A percentile compares a stretch with the other conserved stretches of the same genome.
These are phyloP conservation scores for Drosophila kurseongensis DNA, from an alignment of 1,140 invertebrate species.

Conservation along the genomic window DNA sequence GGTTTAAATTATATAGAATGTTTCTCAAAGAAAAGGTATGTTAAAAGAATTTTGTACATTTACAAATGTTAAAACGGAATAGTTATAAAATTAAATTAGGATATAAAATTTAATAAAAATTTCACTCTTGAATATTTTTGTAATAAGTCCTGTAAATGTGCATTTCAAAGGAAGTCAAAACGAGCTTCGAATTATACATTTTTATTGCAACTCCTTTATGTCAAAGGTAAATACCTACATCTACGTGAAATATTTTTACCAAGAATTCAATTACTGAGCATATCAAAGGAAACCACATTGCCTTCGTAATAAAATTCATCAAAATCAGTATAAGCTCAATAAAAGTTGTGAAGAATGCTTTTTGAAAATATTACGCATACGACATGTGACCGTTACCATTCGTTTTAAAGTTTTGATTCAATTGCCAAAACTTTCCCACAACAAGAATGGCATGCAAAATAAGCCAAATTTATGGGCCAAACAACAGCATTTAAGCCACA, in stretches of 20 bases:
- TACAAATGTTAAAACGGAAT: not conserved
- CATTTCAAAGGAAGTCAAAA: no score
- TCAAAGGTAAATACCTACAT: no score
- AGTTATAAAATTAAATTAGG: no score
- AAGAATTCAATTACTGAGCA: no score
- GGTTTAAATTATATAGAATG: not conserved
- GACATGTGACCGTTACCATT: constrained; percentile 2
- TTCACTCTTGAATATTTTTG: no score
- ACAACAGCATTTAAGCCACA: constrained; percentile 77
- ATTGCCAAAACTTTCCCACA: constrained; percentile 35
- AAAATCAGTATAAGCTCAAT: not conserved
- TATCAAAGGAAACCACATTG: no score
- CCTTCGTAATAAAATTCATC: constrained; percentile 1
- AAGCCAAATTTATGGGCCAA: constrained; percentile 75
- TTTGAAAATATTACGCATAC: constrained; percentile 22
- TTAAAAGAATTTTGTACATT: no score
- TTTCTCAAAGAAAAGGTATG: not conserved
- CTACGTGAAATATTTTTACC: no score
- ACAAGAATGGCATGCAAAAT: constrained; percentile 46
- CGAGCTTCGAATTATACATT: no score
- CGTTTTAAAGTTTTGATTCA: constrained; percentile 38
- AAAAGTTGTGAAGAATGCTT: constrained; percentile 1
- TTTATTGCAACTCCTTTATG: no score
- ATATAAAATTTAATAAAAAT: not conserved
- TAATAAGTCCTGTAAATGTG: no score